phyloP scores from a whole-genome alignment of 1,140 invertebrate species.

The Brachionus koreanus region DNA sequence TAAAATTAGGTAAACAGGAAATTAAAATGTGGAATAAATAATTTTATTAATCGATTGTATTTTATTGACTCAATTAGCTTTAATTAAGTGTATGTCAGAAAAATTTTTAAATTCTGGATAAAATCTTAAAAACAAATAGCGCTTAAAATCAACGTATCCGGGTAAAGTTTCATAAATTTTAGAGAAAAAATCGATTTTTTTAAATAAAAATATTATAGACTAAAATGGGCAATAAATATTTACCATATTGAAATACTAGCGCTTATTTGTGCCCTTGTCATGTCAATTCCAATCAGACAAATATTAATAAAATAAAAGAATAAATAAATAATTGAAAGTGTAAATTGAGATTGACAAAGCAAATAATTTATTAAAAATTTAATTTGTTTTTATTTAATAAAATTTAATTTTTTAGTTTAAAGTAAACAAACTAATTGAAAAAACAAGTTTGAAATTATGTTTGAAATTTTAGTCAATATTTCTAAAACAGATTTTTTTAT shows the following conservation, averaged over 20 bases:
- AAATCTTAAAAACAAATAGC: not conserved
- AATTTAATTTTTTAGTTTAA: not conserved
- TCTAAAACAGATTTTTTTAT: not conserved
- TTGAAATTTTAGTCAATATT: slow-evolving; percentile 4
- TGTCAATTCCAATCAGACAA: not conserved
- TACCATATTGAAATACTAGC: not conserved
- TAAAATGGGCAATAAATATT: not conserved
- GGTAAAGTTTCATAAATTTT: not conserved
- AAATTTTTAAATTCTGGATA: not conserved
- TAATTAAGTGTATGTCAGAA: not conserved
- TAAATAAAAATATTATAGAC: not conserved
- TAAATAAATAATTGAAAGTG: not conserved
- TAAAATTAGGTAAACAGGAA: not conserved
- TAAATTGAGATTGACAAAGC: not conserved
- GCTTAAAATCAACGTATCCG: not conserved
- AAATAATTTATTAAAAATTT: not conserved
- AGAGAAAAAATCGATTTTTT: not conserved
- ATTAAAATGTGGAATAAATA: not conserved
- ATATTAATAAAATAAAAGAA: not conserved
- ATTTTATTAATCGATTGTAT: not conserved
- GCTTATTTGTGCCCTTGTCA: not conserved
- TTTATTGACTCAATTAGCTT: not conserved
- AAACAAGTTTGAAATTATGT: not conserved
- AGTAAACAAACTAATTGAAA: not conserved
- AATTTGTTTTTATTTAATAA: not conserved